Percentiles rank a stretch among this genome's conserved stretches.
Evolutionary conservation across 1,140 invertebrate genomes (phyloP).

Genomic region (Trinorchestia longiramus): DNA sequence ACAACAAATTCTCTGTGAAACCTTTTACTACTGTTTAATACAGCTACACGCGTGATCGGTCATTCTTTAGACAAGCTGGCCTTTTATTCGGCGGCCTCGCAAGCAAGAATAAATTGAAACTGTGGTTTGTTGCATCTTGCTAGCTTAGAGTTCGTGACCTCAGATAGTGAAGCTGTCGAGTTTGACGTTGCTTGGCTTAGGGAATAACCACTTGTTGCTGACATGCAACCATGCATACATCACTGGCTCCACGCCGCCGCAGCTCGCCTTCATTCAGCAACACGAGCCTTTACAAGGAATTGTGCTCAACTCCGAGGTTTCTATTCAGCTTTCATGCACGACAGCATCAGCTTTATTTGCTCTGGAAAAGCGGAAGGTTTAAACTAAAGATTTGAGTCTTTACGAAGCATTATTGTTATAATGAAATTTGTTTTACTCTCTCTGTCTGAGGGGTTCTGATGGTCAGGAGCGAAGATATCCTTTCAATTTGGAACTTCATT

Average conservation of each 20-base stretch:
- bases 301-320: background rate
- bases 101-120: background rate
- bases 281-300: background rate
- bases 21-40: background rate
- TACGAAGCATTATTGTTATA: too few species aligned
- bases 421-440: background rate
- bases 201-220: constrained; percentile 50
- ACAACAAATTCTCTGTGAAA: background rate
- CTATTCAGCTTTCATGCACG: background rate
- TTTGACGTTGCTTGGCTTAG: background rate
- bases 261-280: background rate
- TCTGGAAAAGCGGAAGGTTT: background rate
- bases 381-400: background rate
- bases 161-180: constrained; percentile 37
- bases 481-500: background rate
- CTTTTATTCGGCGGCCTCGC: background rate
- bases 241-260: background rate
- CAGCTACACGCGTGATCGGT: background rate
- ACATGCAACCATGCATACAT: constrained; percentile 50
- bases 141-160: background rate
- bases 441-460: background rate
- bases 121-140: background rate
- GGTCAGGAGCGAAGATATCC: background rate
- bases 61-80: background rate
- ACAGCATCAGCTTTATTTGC: background rate